phyloP scores from a whole-genome alignment of 2,797 vertebrate species.

The Anabas testudineus region DNA sequence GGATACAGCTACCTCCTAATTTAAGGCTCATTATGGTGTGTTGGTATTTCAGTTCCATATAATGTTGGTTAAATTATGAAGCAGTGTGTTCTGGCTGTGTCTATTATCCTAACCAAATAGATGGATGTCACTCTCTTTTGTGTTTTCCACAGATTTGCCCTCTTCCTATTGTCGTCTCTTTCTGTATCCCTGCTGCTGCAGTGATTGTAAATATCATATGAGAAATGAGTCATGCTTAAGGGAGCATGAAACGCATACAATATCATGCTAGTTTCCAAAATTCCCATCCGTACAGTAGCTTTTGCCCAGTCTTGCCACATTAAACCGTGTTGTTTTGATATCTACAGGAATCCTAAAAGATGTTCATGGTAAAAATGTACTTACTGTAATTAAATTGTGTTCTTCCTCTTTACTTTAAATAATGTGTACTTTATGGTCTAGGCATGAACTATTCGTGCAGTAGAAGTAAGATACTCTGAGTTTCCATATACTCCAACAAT shows the following conservation, averaged over 20 bases:
- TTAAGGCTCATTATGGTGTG: slow-evolving; percentile 15
- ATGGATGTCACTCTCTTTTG: background rate
- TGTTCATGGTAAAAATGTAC: too few relatives aligned
- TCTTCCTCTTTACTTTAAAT: too few relatives aligned
- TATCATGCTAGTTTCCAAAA: slow-evolving; percentile 44
- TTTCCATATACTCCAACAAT: too few relatives aligned
- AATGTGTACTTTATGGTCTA: too few relatives aligned
- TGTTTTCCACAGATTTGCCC: slow-evolving; percentile 6
- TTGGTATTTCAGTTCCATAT: slow-evolving; percentile 24
- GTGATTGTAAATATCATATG: slow-evolving; percentile 55
- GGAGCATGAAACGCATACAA: slow-evolving; percentile 50
- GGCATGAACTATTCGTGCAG: too few relatives aligned
- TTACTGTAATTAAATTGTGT: too few relatives aligned
- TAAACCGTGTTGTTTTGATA: slow-evolving; percentile 43
- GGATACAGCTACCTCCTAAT: slow-evolving; percentile 5
- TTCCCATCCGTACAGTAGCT: slow-evolving; percentile 55
- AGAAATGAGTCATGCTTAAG: slow-evolving; percentile 45
- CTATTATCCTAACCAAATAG: slow-evolving; percentile 9
- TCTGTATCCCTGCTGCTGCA: slow-evolving; percentile 22
- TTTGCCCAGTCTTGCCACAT: slow-evolving; percentile 35
- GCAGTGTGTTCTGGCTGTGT: slow-evolving; percentile 6
- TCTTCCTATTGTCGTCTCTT: background rate
- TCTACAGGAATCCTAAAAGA: background rate
- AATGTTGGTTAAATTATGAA: slow-evolving; percentile 26
- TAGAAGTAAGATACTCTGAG: too few relatives aligned